Conservation (phyloP, 2,113 vertebrate genomes). For the Perognathus longimembris region DNA sequence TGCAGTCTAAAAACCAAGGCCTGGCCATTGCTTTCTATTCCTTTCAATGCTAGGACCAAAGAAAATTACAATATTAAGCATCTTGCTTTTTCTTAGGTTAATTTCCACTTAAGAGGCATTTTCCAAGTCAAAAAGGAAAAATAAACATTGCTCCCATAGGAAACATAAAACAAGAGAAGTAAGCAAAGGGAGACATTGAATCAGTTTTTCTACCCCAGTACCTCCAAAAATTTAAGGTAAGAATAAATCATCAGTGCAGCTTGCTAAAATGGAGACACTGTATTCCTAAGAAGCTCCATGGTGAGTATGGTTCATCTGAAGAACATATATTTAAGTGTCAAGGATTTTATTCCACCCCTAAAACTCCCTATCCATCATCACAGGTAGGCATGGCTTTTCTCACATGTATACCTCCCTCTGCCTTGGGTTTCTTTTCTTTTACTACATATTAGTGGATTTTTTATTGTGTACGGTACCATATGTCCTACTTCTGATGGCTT, state of each 20-base stretch:
- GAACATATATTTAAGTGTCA: neutral
- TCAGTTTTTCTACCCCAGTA: neutral
- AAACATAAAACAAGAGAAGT: neutral
- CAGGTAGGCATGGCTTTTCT: neutral
- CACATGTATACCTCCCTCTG: neutral
- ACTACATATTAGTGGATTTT: neutral
- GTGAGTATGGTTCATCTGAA: neutral
- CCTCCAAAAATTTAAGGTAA: conserved; percentile 1
- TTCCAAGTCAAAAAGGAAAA: neutral
- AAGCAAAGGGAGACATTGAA: neutral
- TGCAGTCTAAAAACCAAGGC: neutral
- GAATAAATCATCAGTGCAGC: neutral
- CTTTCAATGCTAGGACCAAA: neutral
- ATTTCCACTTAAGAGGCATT: neutral
- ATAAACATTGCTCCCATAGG: neutral
- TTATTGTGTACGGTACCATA: neutral
- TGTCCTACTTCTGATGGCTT: neutral
- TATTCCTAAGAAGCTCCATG: neutral
- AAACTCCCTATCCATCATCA: neutral
- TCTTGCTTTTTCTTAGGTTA: neutral
- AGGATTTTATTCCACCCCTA: neutral
- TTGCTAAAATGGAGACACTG: neutral
- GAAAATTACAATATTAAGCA: neutral
- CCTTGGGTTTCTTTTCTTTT: neutral
- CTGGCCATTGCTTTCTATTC: neutral